phyloP scores from a whole-genome alignment of 1,140 invertebrate species.

The Monochamus saltuarius region DNA sequence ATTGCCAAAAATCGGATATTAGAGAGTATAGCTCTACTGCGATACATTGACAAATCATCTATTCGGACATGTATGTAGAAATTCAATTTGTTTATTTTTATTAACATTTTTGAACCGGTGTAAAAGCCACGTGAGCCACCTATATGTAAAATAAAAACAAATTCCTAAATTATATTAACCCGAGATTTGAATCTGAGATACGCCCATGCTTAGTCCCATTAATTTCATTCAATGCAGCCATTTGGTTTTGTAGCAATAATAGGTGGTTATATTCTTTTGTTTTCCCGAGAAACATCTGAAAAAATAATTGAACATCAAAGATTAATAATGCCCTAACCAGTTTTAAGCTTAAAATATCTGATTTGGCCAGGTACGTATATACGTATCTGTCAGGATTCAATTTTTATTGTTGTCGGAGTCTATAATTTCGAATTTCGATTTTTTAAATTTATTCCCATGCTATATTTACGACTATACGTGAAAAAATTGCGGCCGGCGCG shows the following conservation, averaged over 20 bases:
- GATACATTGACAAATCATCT: no score
- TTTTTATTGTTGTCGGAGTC: slow-evolving; percentile 36
- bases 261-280: slow-evolving; percentile 34
- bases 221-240: slow-evolving; percentile 20
- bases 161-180: no score
- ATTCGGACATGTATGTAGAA: no score
- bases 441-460: slow-evolving; percentile 35
- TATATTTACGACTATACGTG: slow-evolving; percentile 39
- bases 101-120: no score
- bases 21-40: no score
- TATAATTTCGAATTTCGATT: slow-evolving; percentile 40
- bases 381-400: slow-evolving; percentile 31
- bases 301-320: slow-evolving; percentile 40
- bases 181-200: no score
- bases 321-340: slow-evolving; percentile 25
- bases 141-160: no score
- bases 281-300: slow-evolving; percentile 38
- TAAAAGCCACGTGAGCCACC: no score
- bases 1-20: no score
- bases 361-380: slow-evolving; percentile 9
- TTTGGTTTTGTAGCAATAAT: slow-evolving; percentile 22
- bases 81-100: no score
- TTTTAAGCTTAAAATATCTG: slow-evolving; percentile 29
- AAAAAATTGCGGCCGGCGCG: slow-evolving; percentile 16
- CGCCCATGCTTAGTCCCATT: slow-evolving; percentile 16